These are phyloP conservation scores for Drosophila micromelanica DNA, from an alignment of 1,140 invertebrate species.

Conservation along the genomic window DNA sequence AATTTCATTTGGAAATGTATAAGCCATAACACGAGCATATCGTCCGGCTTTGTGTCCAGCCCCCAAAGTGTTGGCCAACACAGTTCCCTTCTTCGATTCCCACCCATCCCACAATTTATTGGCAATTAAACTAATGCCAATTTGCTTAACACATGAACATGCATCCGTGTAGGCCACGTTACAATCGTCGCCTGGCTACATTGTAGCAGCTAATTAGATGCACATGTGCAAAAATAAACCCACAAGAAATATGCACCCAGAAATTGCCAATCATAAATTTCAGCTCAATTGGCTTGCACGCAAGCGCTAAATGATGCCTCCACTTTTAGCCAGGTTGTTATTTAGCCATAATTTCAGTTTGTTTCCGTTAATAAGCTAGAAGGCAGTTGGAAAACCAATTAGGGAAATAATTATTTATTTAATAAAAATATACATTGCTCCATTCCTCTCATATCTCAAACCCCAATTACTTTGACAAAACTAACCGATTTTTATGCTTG, in stretches of 20 bases:
- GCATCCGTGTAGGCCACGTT: slow-evolving; percentile 19
- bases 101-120: slow-evolving; percentile 38
- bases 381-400: no score
- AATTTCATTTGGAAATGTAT: slow-evolving; percentile 63
- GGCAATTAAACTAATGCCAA: slow-evolving; percentile 75
- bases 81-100: not conserved
- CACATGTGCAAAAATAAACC: slow-evolving; percentile 37
- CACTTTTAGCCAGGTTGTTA: no score
- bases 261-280: not conserved
- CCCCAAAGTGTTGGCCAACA: slow-evolving; percentile 3
- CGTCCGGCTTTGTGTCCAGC: not conserved
- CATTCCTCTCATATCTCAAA: no score
- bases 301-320: not conserved
- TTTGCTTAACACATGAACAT: slow-evolving; percentile 46
- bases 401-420: no score
- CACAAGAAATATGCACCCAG: not conserved
- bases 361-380: no score
- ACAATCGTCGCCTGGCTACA: not conserved
- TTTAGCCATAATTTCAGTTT: no score
- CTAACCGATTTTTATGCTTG: no score
- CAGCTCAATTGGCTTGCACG: not conserved
- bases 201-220: slow-evolving; percentile 47
- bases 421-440: no score
- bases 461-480: no score
- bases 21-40: slow-evolving; percentile 39